Percentiles rank a stretch among this genome's conserved stretches.
phyloP scores from a whole-genome alignment of 2,888 invertebrate species.

The Eupithecia pulchellata region DNA sequence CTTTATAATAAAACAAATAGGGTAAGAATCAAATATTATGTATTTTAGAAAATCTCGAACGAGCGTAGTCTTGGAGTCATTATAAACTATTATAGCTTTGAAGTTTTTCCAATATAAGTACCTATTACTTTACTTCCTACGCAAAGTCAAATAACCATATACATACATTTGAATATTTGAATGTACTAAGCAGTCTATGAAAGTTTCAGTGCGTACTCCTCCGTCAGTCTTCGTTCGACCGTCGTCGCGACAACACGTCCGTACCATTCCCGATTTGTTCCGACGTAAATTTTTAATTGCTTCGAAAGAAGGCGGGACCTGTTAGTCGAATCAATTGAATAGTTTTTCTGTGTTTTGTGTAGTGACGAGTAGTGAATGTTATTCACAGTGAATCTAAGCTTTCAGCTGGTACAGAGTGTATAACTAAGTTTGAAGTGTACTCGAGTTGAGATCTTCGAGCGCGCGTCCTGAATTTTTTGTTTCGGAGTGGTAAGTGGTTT shows the following conservation, averaged over 20 bases:
- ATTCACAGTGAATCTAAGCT: conserved; percentile 41
- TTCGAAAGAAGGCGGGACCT: conserved; percentile 57
- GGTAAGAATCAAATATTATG: background rate
- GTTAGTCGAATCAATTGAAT: conserved; percentile 51
- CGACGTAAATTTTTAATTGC: conserved; percentile 77
- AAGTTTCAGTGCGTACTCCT: conserved; percentile 33
- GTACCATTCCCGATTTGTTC: conserved; percentile 33
- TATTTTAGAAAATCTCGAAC: no score
- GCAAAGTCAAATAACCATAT: background rate
- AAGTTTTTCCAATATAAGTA: background rate
- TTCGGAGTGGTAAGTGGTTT: conserved; percentile 66
- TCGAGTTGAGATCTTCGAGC: conserved; percentile 62
- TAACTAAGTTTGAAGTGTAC: conserved; percentile 76
- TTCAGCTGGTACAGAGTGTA: conserved; percentile 52
- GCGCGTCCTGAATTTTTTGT: conserved; percentile 71
- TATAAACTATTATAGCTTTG: background rate
- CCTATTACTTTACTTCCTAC: background rate
- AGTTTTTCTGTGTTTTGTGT: conserved; percentile 54
- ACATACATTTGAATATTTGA: conserved; percentile 19
- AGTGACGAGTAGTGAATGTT: conserved; percentile 47
- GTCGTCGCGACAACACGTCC: conserved; percentile 45
- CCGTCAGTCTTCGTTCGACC: conserved; percentile 50
- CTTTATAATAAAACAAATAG: no score
- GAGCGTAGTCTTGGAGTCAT: background rate
- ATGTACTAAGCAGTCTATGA: conserved; percentile 14